A percentile compares a stretch with the other conserved stretches of the same genome.
Conservation (phyloP, 2,888 invertebrate species). For the Ennomos quercinarius region DNA sequence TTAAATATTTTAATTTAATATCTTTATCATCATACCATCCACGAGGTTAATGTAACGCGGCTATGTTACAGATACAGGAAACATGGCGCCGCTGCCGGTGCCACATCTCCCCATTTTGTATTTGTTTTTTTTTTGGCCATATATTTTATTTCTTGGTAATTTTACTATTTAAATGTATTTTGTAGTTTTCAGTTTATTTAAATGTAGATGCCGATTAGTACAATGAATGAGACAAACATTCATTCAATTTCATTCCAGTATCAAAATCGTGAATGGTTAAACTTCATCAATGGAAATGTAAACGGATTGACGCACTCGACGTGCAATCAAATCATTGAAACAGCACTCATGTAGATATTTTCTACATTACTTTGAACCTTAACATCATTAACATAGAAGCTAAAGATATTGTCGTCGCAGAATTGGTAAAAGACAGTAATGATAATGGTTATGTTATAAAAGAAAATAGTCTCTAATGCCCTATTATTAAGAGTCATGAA, state of each 20-base stretch:
- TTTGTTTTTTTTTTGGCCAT: no score
- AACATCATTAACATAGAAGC: constrained; percentile 21
- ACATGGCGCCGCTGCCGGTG: no score
- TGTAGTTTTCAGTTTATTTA: constrained; percentile 8
- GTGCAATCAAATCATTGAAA: constrained; percentile 48
- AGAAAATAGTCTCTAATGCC: constrained; percentile 13
- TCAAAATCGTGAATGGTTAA: constrained; percentile 67
- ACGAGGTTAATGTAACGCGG: no score
- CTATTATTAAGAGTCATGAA: constrained; percentile 12
- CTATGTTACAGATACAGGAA: no score
- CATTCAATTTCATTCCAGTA: constrained; percentile 43
- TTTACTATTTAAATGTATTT: no score
- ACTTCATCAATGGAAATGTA: constrained; percentile 68
- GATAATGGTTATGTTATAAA: constrained; percentile 14
- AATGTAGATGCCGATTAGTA: constrained; percentile 31
- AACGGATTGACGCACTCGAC: constrained; percentile 63
- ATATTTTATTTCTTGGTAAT: no score
- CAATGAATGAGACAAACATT: constrained; percentile 48
- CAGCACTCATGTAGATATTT: constrained; percentile 43
- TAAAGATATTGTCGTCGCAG: constrained; percentile 7
- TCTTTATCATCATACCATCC: no score
- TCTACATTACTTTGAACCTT: constrained; percentile 35
- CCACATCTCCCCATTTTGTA: no score
- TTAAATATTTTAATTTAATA: no score
- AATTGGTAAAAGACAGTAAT: constrained; percentile 16